Conservation (phyloP, 1,140 invertebrate species). For the Trachymyrmex cornetzi region DNA sequence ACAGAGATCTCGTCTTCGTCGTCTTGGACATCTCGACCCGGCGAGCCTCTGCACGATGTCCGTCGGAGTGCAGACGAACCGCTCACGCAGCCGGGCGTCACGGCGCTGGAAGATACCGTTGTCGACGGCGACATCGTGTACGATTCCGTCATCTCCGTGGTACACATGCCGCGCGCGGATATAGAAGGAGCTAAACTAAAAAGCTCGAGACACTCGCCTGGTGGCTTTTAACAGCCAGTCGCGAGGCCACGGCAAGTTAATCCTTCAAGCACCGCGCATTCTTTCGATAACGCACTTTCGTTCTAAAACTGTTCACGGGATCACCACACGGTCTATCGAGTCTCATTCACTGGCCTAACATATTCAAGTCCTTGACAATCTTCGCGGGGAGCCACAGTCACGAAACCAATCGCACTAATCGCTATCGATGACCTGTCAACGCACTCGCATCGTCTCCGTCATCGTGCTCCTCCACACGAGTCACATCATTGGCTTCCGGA, state of each 20-base stretch:
- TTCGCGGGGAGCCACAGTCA: neutral
- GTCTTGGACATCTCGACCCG: slow-evolving; percentile 80
- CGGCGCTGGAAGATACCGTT: slow-evolving; percentile 82
- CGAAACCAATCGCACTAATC: slow-evolving; percentile 30
- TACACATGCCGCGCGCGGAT: slow-evolving; percentile 81
- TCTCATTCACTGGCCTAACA: slow-evolving; percentile 28
- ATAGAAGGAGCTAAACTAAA: neutral
- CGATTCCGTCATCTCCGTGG: slow-evolving; percentile 86
- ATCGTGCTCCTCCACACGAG: slow-evolving; percentile 19
- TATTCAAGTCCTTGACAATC: slow-evolving; percentile 16
- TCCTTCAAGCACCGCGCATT: slow-evolving; percentile 32
- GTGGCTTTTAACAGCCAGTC: slow-evolving; percentile 22
- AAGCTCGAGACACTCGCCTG: slow-evolving; percentile 19
- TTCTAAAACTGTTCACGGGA: slow-evolving; percentile 14
- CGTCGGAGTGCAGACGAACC: slow-evolving; percentile 69
- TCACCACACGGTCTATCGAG: neutral
- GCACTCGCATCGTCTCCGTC: slow-evolving; percentile 38
- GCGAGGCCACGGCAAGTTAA: slow-evolving; percentile 23
- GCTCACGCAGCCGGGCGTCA: slow-evolving; percentile 79
- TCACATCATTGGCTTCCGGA: slow-evolving; percentile 1
- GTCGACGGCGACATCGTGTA: slow-evolving; percentile 85
- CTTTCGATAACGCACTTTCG: neutral
- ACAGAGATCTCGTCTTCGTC: slow-evolving; percentile 91
- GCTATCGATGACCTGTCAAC: slow-evolving; percentile 39
- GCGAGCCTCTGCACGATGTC: slow-evolving; percentile 67